phyloP scores from a whole-genome alignment of 2,113 vertebrate genomes.

The Alligator mississippiensis region DNA sequence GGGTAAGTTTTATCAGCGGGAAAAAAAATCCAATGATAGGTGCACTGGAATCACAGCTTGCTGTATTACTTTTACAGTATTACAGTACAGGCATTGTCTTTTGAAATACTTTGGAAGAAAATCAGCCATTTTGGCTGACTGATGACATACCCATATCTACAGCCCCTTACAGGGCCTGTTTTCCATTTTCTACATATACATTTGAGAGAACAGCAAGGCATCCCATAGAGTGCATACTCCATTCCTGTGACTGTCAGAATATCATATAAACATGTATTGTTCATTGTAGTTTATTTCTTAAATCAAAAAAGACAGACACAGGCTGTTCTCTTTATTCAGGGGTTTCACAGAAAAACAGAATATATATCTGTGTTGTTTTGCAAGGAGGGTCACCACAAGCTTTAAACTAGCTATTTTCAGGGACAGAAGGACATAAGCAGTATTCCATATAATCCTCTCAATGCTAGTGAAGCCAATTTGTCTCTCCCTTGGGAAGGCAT shows the following conservation, averaged over 20 bases:
- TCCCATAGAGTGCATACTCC: background rate
- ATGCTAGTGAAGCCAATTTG: background rate
- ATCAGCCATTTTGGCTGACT: background rate
- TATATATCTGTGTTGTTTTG: background rate
- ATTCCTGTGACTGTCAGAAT: background rate
- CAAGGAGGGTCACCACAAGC: background rate
- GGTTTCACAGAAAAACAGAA: background rate
- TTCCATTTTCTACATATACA: background rate
- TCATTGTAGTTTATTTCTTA: background rate
- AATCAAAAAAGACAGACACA: background rate
- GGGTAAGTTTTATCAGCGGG: background rate
- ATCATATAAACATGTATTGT: background rate
- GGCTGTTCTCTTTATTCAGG: background rate
- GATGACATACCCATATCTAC: background rate
- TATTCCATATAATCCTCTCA: background rate
- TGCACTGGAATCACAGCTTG: background rate
- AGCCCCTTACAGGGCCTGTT: background rate
- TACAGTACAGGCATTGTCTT: background rate
- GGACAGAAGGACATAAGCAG: background rate
- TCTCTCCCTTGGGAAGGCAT: background rate
- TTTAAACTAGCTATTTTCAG: background rate
- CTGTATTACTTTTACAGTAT: background rate
- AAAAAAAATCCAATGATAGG: background rate
- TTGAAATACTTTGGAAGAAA: background rate
- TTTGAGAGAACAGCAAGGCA: background rate